Base-by-base conservation (phyloP, 2,113 vertebrate genomes). In the Scytalopus superciliaris region DNA sequence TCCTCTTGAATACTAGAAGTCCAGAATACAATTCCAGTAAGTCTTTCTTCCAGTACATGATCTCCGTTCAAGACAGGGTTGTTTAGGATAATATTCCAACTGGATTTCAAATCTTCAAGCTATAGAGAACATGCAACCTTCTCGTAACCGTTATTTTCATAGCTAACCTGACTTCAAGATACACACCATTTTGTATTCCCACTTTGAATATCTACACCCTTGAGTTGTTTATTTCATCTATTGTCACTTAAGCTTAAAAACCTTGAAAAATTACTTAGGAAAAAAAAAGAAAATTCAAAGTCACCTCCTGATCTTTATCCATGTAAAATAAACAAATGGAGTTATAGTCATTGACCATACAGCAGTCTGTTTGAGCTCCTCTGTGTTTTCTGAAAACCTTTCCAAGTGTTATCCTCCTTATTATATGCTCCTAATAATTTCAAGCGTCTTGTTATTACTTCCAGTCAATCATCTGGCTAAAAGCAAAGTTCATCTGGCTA, bases 1-100 rank as follows among this genome's bases (percentile, higher is more conserved):
- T 31, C 8, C 21, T 49, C 60, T 73, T 64, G 37, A 72, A 85
- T 53, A 89, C 30, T 3, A 8, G 0, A 87, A 84, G 30, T 44
- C 53, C 62, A 69, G 23, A 87, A 66, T 13, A 31, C 35, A 50
- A 77, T 59, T 80, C 55, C 21, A 83, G 7, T 91, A 90, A 80
- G 12, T 44, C 27, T 66, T 74, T 82, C 49, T 68, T 88, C 30
- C 21, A 59, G 59, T 11, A 66, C 11, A 70, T 1, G 3, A 67
- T 63, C 88, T 88, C 74, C 73, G 42, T 45, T 82, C 42, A 80
- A 45, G 42, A 44, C 2, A 66, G 25, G 14, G 18, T 27, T 52
- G 21, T 78, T 94, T 49, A 90, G 27, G 27, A 59, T 78, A 95
- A 94, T 88, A 97, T 93, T 97, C 84, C 91, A 95, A 91, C 84